phyloP scores from a whole-genome alignment of 2,113 vertebrate species.

The Elephantulus edwardii region DNA sequence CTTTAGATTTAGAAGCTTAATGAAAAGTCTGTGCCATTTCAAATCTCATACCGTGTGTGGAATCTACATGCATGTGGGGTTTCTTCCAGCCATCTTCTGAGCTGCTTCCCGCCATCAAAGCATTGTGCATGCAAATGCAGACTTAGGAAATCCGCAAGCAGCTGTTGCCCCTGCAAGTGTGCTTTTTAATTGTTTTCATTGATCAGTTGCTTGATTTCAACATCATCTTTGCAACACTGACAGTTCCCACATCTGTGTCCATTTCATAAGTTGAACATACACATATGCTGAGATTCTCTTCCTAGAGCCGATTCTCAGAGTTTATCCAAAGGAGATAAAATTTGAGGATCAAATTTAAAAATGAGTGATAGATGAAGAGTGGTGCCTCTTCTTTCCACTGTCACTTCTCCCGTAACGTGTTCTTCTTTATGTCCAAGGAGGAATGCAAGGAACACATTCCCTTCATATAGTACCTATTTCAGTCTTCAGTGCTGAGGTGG shows the following conservation, averaged over 20 bases:
- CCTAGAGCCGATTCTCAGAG: not conserved
- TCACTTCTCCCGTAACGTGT: conserved; percentile 27
- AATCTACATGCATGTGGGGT: not conserved
- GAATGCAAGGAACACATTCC: not conserved
- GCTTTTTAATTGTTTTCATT: not conserved
- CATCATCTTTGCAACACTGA: not conserved
- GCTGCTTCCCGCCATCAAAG: not conserved
- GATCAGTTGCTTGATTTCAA: not conserved
- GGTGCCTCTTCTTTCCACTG: not conserved
- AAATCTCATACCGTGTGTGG: not conserved
- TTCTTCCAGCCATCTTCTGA: not conserved
- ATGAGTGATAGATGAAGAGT: not conserved
- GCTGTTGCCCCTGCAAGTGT: not conserved
- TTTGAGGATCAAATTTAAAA: not conserved
- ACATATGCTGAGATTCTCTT: not conserved
- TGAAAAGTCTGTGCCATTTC: not conserved
- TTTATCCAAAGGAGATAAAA: not conserved
- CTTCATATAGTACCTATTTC: too few relatives aligned
- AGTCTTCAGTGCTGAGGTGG: too few relatives aligned
- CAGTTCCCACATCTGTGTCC: not conserved
- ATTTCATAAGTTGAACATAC: conserved; percentile 11
- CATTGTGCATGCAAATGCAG: not conserved
- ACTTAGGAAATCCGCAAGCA: not conserved
- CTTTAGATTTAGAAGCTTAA: not conserved
- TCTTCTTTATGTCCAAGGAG: not conserved